Base-by-base conservation (phyloP, 2,113 vertebrate species). In the Upupa epops region DNA sequence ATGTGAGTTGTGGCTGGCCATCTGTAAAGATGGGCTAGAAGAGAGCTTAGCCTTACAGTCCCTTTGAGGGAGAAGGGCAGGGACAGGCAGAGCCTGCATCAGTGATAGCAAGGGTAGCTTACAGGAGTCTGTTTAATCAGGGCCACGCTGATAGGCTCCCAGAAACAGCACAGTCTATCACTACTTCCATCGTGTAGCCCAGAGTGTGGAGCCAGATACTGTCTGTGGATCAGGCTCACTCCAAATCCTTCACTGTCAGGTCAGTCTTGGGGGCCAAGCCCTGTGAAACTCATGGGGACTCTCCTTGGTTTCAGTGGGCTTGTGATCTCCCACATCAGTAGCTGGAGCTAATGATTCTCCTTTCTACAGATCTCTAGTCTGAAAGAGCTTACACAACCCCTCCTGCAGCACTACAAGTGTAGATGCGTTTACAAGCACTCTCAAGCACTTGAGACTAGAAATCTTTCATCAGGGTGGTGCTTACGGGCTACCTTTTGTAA, bases 111-210 rank as follows among this genome's bases (percentile, higher is more conserved):
- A 1, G 3, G 14, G 6, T 63, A n/a, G n/a, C n/a, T 89, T 55
- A 66, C 14, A 63, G 28, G 15, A 19, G 11, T 9, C 59, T 5
- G 2, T n/a, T 51, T 46, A 52, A 48, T 75, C 29, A 80, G 20
- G 36, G 6, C 24, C 24, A 21, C 0, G 2, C 17, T 7, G 37
- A 26, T 8, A 83, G 37, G 4, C 10, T 69, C 19, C 17, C 49
- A 72, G 59, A 59, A 72, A 42, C 0, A 1, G 42, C n/a, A 64
- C 3, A 29, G 3, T 14, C 42, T 11, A 17, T 26, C 20, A 28
- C 20, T 75, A 8, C n/a, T 78, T 80, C 61, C 52, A 42, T 18
- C 20, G 2, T 3, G 40, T 3, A 66, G 17, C 29, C 61, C 56
- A 55, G 76, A 42, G 36, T 22, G 36, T 32, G 71, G 24, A 64